Percentiles rank a stretch among this genome's conserved stretches.
These are phyloP conservation scores for Drosophila varians DNA, from an alignment of 1,140 invertebrate species.

Conservation along the genomic window DNA sequence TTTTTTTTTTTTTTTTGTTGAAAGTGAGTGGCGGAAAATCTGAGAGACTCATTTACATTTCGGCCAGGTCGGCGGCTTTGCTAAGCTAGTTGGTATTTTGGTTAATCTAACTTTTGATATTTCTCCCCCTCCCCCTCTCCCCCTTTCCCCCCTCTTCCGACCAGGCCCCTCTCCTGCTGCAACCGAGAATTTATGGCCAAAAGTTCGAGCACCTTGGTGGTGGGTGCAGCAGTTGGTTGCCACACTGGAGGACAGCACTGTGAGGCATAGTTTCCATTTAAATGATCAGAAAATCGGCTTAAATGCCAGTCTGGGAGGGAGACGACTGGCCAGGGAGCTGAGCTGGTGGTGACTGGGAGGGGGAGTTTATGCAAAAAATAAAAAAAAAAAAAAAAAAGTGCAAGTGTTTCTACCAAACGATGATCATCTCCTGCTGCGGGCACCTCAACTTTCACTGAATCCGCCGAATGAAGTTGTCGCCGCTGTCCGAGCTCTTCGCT, in stretches of 20 bases:
- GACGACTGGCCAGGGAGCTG: too few species aligned
- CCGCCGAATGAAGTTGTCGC: conserved; percentile 37
- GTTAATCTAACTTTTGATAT: conserved; percentile 39
- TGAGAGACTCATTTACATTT: conserved; percentile 36
- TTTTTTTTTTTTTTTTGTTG: neutral
- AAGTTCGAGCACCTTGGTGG: conserved; percentile 23
- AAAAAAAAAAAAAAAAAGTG: conserved; percentile 31
- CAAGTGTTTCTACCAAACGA: conserved; percentile 35
- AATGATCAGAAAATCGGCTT: conserved; percentile 36
- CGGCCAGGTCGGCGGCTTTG: conserved; percentile 4
- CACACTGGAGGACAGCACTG: neutral
- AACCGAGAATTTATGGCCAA: conserved; percentile 51
- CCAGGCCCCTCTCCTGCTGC: neutral
- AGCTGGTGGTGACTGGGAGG: neutral
- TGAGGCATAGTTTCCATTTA: conserved; percentile 36
- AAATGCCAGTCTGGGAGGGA: conserved; percentile 22
- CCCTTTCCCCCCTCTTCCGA: neutral
- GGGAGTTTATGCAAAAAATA: conserved; percentile 13
- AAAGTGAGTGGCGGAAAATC: conserved; percentile 4
- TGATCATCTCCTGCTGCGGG: conserved; percentile 56
- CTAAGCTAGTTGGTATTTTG: conserved; percentile 32
- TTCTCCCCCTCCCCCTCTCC: conserved; percentile 10
- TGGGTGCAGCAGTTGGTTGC: conserved; percentile 47
- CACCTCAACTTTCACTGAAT: conserved; percentile 55
- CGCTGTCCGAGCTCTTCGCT: conserved; percentile 11